Conservation (phyloP, 2,113 vertebrate species). For the Chamaea fasciata region DNA sequence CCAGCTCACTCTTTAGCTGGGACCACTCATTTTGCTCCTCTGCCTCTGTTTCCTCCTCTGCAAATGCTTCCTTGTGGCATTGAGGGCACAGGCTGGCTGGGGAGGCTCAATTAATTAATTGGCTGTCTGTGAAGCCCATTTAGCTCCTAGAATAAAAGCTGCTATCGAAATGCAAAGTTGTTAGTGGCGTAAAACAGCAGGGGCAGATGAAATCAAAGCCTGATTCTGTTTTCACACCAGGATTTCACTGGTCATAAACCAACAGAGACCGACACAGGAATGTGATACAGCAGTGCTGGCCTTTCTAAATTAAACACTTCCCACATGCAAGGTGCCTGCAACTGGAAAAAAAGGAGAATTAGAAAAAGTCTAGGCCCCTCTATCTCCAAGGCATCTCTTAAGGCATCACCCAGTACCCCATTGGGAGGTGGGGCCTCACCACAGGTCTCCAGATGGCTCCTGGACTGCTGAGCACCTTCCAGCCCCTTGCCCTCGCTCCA, state of each 20-base stretch:
- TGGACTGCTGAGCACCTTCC: neutral
- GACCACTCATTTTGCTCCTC: neutral
- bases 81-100: neutral
- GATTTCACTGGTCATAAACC: constrained; percentile 37
- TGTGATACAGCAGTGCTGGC: neutral
- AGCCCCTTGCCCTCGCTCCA: neutral
- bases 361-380: neutral
- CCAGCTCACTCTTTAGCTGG: neutral
- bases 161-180: constrained; percentile 5
- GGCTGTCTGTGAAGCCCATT: constrained; percentile 52
- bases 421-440: fast-evolving
- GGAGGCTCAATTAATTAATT: constrained; percentile 54
- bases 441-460: neutral
- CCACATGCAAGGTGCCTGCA: neutral
- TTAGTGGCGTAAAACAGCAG: constrained; percentile 29
- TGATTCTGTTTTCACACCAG: constrained; percentile 32
- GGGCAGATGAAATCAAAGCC: constrained; percentile 40
- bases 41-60: constrained; percentile 10
- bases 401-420: neutral
- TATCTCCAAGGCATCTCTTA: neutral
- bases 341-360: neutral
- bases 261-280: neutral
- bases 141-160: constrained; percentile 48
- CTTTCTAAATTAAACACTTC: constrained; percentile 11
- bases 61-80: neutral